Percentiles rank a stretch among this genome's conserved stretches.
These are phyloP conservation scores for Eciton burchellii DNA, from an alignment of 1,140 invertebrate genomes.

Conservation along the genomic window DNA sequence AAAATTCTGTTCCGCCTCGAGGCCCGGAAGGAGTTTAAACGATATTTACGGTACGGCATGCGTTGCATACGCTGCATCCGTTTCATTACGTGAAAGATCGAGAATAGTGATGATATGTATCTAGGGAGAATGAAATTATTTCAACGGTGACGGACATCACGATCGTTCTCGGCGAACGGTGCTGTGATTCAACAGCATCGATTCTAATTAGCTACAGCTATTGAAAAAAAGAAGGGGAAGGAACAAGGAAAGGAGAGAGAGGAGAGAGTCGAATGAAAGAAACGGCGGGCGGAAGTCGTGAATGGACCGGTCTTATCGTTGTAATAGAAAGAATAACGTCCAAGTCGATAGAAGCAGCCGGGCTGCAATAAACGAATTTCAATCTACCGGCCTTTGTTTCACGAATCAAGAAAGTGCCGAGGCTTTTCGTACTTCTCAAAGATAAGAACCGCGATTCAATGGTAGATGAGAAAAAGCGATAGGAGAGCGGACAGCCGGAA, in stretches of 20 bases:
- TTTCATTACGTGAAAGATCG: too few species aligned
- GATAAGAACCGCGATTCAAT: constrained; percentile 69
- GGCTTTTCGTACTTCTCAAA: constrained; percentile 62
- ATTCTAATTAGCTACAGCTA: constrained; percentile 54
- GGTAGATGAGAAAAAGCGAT: constrained; percentile 54
- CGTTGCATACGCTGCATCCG: too few species aligned
- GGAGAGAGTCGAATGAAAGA: constrained; percentile 59
- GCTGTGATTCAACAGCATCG: constrained; percentile 46
- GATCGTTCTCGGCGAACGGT: constrained; percentile 21
- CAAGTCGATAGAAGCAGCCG: constrained; percentile 66
- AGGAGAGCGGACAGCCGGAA: constrained; percentile 49
- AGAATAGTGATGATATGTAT: too few species aligned
- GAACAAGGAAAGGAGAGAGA: constrained; percentile 17
- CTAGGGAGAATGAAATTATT: too few species aligned
- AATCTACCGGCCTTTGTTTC: constrained; percentile 76
- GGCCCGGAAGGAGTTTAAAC: neutral
- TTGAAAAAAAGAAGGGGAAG: too few species aligned
- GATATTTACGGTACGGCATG: too few species aligned
- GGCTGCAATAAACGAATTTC: constrained; percentile 76
- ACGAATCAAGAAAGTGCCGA: constrained; percentile 69
- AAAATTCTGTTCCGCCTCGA: neutral
- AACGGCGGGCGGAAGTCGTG: constrained; percentile 63
- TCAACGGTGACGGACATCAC: neutral
- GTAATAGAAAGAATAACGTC: constrained; percentile 76
- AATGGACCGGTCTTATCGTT: constrained; percentile 72